Evolutionary conservation across 2,113 vertebrate genomes (phyloP).

Genomic region (Cephalopholis sonnerati): DNA sequence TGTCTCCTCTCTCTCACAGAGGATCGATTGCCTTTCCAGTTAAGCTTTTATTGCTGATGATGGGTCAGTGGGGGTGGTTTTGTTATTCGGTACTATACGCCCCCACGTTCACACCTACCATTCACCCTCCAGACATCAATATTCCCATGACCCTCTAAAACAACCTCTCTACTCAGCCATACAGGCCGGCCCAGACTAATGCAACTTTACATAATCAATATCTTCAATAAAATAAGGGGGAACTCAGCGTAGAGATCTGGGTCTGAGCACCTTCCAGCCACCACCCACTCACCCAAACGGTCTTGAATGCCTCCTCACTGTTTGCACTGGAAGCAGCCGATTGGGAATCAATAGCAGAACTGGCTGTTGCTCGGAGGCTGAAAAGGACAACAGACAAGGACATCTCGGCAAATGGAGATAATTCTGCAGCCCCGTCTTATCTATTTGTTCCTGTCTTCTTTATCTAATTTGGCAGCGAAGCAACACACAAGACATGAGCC

Average conservation of each 20-base stretch:
- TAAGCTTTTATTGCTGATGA: slow-evolving; percentile 78
- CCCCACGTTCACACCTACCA: slow-evolving; percentile 54
- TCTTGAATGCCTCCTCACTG: slow-evolving; percentile 47
- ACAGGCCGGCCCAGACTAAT: slow-evolving; percentile 43
- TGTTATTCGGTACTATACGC: slow-evolving; percentile 48
- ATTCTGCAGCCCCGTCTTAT: slow-evolving; percentile 65
- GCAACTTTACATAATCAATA: slow-evolving; percentile 78
- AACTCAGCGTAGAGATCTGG: slow-evolving; percentile 34
- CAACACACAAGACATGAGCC: slow-evolving; percentile 26
- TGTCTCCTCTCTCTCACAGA: slow-evolving; percentile 40
- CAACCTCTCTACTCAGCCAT: slow-evolving; percentile 37
- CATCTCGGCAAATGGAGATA: slow-evolving; percentile 71
- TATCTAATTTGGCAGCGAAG: slow-evolving; percentile 68
- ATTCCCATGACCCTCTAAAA: slow-evolving; percentile 79
- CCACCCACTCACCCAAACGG: slow-evolving; percentile 18
- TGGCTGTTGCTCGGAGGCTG: slow-evolving; percentile 47
- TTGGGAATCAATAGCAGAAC: slow-evolving; percentile 71
- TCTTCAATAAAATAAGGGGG: slow-evolving; percentile 9
- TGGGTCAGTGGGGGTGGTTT: slow-evolving; percentile 69
- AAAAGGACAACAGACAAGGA: slow-evolving; percentile 80
- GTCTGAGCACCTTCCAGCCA: not conserved
- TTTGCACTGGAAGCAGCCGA: slow-evolving; percentile 58
- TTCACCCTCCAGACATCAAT: slow-evolving; percentile 69
- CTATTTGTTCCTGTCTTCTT: slow-evolving; percentile 75
- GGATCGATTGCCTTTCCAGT: slow-evolving; percentile 70